These are phyloP conservation scores for Struthidea cinerea DNA, from an alignment of 2,113 vertebrate genomes.

Conservation along the genomic window DNA sequence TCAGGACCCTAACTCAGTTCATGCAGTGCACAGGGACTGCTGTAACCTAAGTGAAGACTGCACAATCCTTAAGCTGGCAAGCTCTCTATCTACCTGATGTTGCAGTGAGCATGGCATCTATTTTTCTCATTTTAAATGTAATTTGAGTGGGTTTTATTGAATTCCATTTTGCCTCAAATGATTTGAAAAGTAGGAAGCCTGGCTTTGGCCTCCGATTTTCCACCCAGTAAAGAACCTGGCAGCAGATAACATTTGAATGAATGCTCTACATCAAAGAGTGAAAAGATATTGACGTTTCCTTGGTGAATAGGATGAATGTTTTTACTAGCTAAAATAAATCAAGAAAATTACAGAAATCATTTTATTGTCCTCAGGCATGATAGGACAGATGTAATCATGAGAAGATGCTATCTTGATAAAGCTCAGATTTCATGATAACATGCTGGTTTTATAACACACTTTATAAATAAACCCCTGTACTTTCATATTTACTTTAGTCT, in stretches of 20 bases:
- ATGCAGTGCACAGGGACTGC: background rate
- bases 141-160: background rate
- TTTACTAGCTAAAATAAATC: conserved; percentile 1
- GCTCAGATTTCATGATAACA: conserved; percentile 24
- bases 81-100: background rate
- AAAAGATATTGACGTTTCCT: background rate
- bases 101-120: background rate
- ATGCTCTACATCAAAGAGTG: background rate
- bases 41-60: background rate
- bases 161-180: background rate
- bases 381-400: conserved; percentile 2
- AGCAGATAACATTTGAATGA: background rate
- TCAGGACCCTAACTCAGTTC: background rate
- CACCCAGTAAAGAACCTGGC: background rate
- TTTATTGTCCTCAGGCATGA: conserved; percentile 11
- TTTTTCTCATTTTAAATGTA: background rate
- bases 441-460: background rate
- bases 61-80: background rate
- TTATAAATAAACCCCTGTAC: background rate
- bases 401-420: conserved; percentile 2
- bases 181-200: background rate
- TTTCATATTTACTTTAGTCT: background rate
- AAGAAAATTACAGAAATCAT: conserved; percentile 16
- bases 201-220: background rate
- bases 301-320: background rate